These are phyloP conservation scores for Petrolisthes manimaculis DNA, from an alignment of 2,888 invertebrate species.

Conservation along the genomic window DNA sequence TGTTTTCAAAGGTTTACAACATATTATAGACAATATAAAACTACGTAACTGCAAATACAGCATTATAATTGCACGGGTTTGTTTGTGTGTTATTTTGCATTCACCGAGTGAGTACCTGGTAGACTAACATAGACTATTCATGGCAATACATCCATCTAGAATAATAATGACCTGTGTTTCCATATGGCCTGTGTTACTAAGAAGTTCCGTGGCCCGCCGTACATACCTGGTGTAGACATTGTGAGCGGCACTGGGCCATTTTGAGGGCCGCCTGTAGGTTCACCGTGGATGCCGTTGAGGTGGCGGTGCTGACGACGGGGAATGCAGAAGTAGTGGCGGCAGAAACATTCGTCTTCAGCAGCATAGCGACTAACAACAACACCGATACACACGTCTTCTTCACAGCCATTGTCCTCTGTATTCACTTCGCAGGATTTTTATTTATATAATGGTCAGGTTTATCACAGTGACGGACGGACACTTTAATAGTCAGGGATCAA, in stretches of 20 bases:
- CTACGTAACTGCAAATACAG: no score
- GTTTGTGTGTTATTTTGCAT: no score
- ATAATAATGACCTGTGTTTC: neutral
- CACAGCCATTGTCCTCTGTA: conserved; percentile 13
- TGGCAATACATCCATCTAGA: neutral
- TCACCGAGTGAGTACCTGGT: no score
- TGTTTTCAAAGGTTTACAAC: no score
- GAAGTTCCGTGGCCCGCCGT: no score
- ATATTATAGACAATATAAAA: no score
- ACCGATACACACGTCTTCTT: conserved; percentile 23
- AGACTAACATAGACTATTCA: no score
- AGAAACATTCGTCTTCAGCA: conserved; percentile 5
- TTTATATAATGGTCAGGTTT: neutral
- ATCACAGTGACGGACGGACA: neutral
- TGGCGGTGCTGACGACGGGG: neutral
- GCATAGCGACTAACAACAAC: conserved; percentile 16
- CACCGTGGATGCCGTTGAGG: conserved; percentile 13
- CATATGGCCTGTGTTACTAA: neutral
- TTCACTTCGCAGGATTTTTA: neutral
- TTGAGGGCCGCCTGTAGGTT: conserved; percentile 48
- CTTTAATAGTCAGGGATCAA: neutral
- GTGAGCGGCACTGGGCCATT: conserved; percentile 53
- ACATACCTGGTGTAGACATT: conserved; percentile 49
- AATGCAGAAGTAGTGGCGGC: neutral
- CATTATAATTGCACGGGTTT: no score